A percentile compares a stretch with the other conserved stretches of the same genome.
Evolutionary conservation across 2,113 vertebrate genomes (phyloP).

Genomic region (Chionis minor): DNA sequence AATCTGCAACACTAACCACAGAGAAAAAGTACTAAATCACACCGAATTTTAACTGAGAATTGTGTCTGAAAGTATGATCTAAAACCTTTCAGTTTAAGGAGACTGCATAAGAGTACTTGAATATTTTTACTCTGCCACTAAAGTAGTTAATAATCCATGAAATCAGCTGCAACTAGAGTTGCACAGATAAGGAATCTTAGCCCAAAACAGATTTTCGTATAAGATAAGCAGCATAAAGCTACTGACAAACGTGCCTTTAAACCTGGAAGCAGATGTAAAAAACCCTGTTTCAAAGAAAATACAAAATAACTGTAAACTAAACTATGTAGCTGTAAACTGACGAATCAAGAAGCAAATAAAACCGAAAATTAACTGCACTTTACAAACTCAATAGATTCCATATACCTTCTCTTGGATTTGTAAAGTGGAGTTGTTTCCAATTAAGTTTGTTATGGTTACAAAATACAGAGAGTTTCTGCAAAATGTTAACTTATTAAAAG

Average conservation of each 20-base stretch:
- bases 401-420: background rate
- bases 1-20: background rate
- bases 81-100: background rate
- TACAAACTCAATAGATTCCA: background rate
- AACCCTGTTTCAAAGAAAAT: background rate
- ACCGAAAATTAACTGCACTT: background rate
- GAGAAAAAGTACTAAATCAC: background rate
- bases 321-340: background rate
- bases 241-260: background rate
- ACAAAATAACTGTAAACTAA: background rate
- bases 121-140: background rate
- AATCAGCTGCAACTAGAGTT: background rate
- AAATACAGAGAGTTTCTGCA: conserved; percentile 16
- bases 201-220: background rate
- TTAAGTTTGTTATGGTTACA: conserved; percentile 26
- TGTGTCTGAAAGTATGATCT: background rate
- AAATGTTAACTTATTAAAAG: conserved; percentile 21
- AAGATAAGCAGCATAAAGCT: background rate
- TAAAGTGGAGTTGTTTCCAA: conserved; percentile 33
- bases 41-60: background rate
- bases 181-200: background rate
- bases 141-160: conserved; percentile 20
- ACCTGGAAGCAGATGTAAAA: background rate
- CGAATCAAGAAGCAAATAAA: background rate
- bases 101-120: background rate